Base-by-base conservation (phyloP, 2,888 invertebrate species). In the Muscina levida region DNA sequence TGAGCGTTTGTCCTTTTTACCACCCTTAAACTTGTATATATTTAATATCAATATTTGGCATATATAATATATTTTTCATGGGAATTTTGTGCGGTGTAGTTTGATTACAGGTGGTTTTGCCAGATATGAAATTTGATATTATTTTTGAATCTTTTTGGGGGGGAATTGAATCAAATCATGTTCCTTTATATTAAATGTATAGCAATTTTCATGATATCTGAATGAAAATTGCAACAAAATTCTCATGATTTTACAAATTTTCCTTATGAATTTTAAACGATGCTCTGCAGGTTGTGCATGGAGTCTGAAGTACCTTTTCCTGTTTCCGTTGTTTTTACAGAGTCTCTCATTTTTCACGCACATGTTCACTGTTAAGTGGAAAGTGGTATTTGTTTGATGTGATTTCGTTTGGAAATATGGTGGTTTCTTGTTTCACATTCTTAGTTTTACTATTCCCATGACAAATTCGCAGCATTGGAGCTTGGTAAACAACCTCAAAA, bases 21-120 rank as follows among this genome's bases (percentile, higher is more conserved):
- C 66, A 5, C 24, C 3, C 19, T 24, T 1, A 53, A 66, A 74
- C 53, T 62, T 42, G 62, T 57, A 56, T 48, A 66, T 17, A 46
- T 76, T 59, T 62, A 39, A 59, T 15, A 15, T 39, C 11, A 37
- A 31, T 15, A 37, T 37, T 31, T 57, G 57, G 31, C 57, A 24
- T 31, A 57, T n/a, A n/a, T n/a, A n/a, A 31, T 31, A 31, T 39
- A 37, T 56, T 56, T 44, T 76, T 73, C 77, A 71, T 70, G 80
- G 73, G 77, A 80, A 73, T 68, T n/a, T n/a, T n/a, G 15, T 56
- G 46, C 44, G 57, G 51, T 77, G 10, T 62, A 17, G n/a, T 22
- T 76, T 68, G 70, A 15, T 24, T 73, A 70, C 80, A 80, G 80
- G 80, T 80, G 79, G 22, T 76, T 26, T 5, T 11, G 39, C n/a